Evolutionary conservation across 2,888 invertebrate species (phyloP).

Genomic region (Monopis laevigella): DNA sequence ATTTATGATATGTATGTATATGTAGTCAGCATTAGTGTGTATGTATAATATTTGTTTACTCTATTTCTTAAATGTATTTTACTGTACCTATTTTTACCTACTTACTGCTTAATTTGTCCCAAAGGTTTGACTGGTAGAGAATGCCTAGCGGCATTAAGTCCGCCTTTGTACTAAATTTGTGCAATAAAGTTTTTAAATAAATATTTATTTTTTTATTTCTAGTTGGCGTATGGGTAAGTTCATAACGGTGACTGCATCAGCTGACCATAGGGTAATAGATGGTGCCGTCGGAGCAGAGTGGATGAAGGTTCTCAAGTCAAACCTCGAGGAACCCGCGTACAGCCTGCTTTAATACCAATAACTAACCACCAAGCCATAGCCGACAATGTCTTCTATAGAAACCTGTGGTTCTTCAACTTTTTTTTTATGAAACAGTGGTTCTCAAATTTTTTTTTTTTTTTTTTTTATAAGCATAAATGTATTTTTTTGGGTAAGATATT

Average conservation of each 20-base stretch:
- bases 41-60: no score
- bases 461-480: neutral
- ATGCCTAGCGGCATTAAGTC: no score
- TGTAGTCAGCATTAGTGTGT: no score
- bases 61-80: no score
- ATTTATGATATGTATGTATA: no score
- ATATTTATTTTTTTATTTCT: conserved; percentile 22
- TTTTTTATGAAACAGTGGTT: neutral
- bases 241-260: conserved; percentile 92
- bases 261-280: conserved; percentile 97
- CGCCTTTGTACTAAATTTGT: no score
- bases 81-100: no score
- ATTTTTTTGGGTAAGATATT: no score
- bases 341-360: conserved; percentile 82
- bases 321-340: conserved; percentile 90
- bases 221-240: conserved; percentile 80
- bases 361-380: conserved; percentile 10
- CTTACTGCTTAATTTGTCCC: no score
- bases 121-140: no score
- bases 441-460: neutral
- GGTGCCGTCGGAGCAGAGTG: conserved; percentile 98
- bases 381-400: conserved; percentile 27
- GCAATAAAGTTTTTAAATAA: no score
- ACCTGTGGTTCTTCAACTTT: conserved; percentile 10
- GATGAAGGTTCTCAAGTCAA: conserved; percentile 88